Conservation (phyloP, 2,113 vertebrate genomes). For the Columba livia region DNA sequence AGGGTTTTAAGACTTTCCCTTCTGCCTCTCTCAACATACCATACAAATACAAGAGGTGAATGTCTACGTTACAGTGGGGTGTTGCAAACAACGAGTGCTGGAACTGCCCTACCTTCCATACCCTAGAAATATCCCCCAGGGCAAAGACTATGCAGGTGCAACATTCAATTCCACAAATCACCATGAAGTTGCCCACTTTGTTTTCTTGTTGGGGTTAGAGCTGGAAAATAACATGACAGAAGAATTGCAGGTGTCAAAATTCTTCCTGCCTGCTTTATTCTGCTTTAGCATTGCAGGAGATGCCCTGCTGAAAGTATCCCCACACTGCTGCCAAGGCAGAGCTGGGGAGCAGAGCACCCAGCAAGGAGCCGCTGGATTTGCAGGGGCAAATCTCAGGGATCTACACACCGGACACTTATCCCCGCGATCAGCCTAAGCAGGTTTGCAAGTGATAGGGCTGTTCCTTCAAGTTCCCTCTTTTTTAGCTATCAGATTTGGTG, state of each 20-base stretch:
- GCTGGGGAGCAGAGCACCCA: background rate
- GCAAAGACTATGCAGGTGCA: background rate
- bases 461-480: background rate
- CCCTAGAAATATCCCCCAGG: background rate
- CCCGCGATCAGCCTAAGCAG: background rate
- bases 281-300: background rate
- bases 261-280: background rate
- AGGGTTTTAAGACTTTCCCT: background rate
- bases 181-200: background rate
- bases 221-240: background rate
- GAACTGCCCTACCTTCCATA: background rate
- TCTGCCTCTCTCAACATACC: background rate
- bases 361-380: background rate
- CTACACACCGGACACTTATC: background rate
- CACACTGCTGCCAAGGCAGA: background rate
- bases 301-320: background rate
- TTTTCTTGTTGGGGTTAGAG: background rate
- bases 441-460: background rate
- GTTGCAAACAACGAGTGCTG: background rate
- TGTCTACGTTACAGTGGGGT: background rate
- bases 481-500: background rate
- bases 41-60: background rate
- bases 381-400: background rate
- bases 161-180: background rate
- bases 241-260: background rate